A percentile compares a stretch with the other conserved stretches of the same genome.
phyloP scores from a whole-genome alignment of 2,797 vertebrate genomes.

The Channallabes apus region DNA sequence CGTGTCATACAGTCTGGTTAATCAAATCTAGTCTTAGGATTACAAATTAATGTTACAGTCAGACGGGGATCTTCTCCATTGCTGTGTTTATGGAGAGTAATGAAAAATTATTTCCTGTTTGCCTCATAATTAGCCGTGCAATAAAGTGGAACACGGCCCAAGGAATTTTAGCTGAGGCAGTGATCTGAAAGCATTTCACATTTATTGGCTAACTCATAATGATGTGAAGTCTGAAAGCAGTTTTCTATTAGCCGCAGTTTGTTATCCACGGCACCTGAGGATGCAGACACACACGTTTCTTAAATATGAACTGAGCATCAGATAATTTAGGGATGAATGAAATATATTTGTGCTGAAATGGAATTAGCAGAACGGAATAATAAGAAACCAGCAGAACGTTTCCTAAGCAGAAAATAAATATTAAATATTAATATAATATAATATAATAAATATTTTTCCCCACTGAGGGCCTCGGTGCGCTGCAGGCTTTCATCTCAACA shows the following conservation, averaged over 20 bases:
- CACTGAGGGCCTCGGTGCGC: neutral
- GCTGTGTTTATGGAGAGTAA: neutral
- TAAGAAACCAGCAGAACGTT: neutral
- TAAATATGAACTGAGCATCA: neutral
- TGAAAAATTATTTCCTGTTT: slow-evolving; percentile 9
- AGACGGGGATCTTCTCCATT: neutral
- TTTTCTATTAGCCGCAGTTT: neutral
- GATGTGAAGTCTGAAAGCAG: neutral
- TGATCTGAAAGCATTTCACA: neutral
- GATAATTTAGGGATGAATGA: slow-evolving; percentile 6
- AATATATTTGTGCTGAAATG: neutral
- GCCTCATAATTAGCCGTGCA: neutral
- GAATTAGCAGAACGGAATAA: slow-evolving; percentile 4
- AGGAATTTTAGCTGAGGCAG: neutral
- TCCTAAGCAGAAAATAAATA: neutral
- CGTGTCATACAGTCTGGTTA: neutral
- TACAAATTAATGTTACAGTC: neutral
- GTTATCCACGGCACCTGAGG: neutral
- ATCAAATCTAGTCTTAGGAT: neutral
- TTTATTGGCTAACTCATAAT: no score
- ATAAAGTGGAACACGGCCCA: neutral
- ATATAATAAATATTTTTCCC: neutral
- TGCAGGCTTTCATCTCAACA: neutral
- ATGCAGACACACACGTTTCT: neutral
- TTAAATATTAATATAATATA: neutral